A percentile compares a stretch with the other conserved stretches of the same genome.
Conservation (phyloP, 1,140 invertebrate species). For the Venturia canescens region DNA sequence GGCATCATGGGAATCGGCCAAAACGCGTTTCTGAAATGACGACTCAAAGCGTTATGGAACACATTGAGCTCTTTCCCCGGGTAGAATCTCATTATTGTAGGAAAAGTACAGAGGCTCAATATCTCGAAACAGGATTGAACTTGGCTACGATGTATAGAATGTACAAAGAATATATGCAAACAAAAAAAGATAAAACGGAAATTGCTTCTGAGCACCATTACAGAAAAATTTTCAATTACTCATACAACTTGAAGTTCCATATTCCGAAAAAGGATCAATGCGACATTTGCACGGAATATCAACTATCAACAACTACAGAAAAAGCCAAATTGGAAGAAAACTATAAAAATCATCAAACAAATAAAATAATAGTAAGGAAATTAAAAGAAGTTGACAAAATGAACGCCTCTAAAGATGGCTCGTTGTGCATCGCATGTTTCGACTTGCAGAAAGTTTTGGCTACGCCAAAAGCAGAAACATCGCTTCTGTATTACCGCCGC, state of each 20-base stretch:
- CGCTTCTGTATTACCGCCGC: background rate
- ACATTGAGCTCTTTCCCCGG: conserved; percentile 52
- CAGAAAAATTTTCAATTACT: background rate
- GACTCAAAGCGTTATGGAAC: conserved; percentile 37
- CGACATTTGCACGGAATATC: background rate
- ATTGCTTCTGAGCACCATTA: background rate
- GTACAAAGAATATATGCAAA: background rate
- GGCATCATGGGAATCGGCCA: too few species aligned
- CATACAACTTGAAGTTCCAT: background rate
- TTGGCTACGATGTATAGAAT: background rate
- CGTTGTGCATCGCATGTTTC: background rate
- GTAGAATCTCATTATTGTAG: conserved; percentile 57
- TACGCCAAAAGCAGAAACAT: background rate
- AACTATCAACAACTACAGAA: background rate
- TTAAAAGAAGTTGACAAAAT: background rate
- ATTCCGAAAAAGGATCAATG: background rate
- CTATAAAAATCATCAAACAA: background rate
- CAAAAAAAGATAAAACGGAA: background rate
- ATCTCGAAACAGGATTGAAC: conserved; percentile 50
- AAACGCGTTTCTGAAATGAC: too few species aligned
- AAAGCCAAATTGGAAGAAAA: background rate
- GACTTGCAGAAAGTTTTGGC: background rate
- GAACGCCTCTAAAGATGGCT: background rate
- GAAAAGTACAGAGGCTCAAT: conserved; percentile 35
- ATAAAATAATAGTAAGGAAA: background rate